Evolutionary conservation across 2,888 invertebrate species (phyloP).

Genomic region (Meta bourneti): DNA sequence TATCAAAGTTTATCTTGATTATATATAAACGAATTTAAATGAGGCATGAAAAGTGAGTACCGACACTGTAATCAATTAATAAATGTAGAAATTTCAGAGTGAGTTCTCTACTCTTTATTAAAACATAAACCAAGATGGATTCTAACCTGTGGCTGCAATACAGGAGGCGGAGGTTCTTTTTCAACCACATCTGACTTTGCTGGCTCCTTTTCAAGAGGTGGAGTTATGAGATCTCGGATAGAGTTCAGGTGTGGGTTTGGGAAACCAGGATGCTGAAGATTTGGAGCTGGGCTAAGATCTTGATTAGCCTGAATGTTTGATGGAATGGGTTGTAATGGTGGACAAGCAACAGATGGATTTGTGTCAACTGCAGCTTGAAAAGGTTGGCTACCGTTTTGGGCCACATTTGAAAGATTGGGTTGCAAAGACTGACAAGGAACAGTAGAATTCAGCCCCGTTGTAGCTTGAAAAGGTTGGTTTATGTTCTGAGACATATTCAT

Average conservation of each 20-base stretch:
- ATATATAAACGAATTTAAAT: no score
- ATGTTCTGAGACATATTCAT: not conserved
- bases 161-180: constrained; percentile 61
- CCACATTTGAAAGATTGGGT: not conserved
- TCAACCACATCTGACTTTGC: not conserved
- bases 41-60: no score
- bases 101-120: no score
- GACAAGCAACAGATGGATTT: not conserved
- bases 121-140: no score
- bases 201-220: constrained; percentile 47
- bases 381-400: no score
- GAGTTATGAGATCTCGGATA: constrained; percentile 63
- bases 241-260: constrained; percentile 32
- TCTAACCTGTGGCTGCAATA: constrained; percentile 79
- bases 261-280: constrained; percentile 3
- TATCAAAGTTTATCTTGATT: no score
- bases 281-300: constrained; percentile 16
- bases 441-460: constrained; percentile 9
- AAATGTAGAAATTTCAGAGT: no score
- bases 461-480: constrained; percentile 26
- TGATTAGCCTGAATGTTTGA: not conserved
- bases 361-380: no score
- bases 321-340: constrained; percentile 32
- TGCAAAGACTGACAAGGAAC: constrained; percentile 1
- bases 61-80: no score